Conservation (phyloP, 1,140 invertebrate genomes). For the Apolygus lucorum region DNA sequence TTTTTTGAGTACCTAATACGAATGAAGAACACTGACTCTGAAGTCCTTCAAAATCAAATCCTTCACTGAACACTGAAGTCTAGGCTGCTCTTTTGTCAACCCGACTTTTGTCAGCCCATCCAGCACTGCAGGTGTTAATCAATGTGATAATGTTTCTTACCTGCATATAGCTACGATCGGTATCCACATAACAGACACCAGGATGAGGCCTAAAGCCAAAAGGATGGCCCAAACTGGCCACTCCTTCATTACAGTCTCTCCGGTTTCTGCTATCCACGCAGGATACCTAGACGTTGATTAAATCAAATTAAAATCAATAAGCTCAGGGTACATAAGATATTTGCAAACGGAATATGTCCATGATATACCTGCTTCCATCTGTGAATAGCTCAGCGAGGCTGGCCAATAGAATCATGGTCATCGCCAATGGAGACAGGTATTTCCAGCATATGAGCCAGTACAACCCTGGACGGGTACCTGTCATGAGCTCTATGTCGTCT, state of each 20-base stretch:
- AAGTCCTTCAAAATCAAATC: no score
- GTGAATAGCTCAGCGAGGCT: conserved; percentile 73
- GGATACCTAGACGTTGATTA: no score
- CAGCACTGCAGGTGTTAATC: not conserved
- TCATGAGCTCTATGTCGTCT: conserved; percentile 92
- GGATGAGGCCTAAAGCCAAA: conserved; percentile 64
- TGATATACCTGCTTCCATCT: conserved; percentile 72
- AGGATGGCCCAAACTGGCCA: conserved; percentile 74
- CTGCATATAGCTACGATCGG: conserved; percentile 71
- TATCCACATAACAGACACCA: conserved; percentile 79
- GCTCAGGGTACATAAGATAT: not conserved
- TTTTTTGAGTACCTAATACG: no score
- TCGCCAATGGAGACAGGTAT: conserved; percentile 80
- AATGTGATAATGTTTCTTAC: conserved; percentile 52
- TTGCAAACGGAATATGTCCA: no score
- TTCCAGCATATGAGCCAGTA: conserved; percentile 94
- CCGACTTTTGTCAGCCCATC: not conserved
- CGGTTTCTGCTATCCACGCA: conserved; percentile 69
- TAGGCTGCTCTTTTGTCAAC: conserved; percentile 53
- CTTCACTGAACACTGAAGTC: no score
- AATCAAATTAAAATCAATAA: no score
- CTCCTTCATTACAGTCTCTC: conserved; percentile 57
- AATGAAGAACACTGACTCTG: no score
- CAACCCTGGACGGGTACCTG: conserved; percentile 69
- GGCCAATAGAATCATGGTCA: conserved; percentile 77